Percentiles rank a stretch among this genome's conserved stretches.
Conservation (phyloP, 2,113 vertebrate genomes). For the Myanophis thanlyinensis region DNA sequence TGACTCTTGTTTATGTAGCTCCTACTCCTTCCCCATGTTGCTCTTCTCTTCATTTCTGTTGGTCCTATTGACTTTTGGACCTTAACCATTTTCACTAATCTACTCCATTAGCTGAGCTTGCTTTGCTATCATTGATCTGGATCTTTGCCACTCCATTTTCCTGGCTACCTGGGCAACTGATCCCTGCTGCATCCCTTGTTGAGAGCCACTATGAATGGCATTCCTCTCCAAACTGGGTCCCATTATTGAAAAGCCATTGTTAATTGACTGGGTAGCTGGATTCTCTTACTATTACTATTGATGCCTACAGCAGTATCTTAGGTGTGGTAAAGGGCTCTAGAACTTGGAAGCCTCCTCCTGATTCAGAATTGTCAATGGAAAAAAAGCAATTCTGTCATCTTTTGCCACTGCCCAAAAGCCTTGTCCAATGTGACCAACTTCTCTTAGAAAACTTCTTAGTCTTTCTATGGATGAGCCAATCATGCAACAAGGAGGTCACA, state of each 20-base stretch:
- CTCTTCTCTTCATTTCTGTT: neutral
- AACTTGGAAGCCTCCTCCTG: neutral
- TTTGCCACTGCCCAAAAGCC: neutral
- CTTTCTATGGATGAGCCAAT: neutral
- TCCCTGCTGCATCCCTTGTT: neutral
- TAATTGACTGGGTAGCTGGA: neutral
- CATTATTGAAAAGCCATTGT: neutral
- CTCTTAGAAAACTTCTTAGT: neutral
- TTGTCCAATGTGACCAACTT: neutral
- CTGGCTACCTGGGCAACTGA: neutral
- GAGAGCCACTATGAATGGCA: neutral
- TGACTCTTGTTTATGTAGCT: neutral
- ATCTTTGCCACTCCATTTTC: neutral
- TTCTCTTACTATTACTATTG: neutral
- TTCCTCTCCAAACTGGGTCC: neutral
- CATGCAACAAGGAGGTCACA: neutral
- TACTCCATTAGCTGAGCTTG: neutral
- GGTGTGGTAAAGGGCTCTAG: neutral
- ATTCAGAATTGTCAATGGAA: neutral
- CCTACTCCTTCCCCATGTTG: neutral
- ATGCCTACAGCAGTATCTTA: neutral
- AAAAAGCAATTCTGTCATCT: neutral
- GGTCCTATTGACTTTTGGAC: neutral
- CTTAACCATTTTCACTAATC: neutral
- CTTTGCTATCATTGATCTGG: neutral